Percentiles rank a stretch among this genome's conserved stretches.
phyloP scores from a whole-genome alignment of 2,797 vertebrate genomes.

The Protosalanx chinensis region DNA sequence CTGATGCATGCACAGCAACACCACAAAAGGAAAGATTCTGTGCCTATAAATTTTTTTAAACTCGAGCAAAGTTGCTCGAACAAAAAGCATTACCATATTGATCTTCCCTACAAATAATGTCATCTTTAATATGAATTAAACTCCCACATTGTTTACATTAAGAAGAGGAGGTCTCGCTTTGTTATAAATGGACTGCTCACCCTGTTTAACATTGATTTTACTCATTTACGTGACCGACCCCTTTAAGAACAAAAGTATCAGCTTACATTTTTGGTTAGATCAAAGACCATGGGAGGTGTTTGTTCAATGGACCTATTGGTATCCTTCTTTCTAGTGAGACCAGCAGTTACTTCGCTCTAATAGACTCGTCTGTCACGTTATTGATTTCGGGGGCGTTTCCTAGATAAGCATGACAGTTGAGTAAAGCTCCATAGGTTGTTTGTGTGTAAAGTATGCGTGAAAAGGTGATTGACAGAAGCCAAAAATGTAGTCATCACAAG shows the following conservation, averaged over 20 bases:
- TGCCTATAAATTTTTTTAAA: no score
- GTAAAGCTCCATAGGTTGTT: neutral
- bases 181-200: constrained; percentile 36
- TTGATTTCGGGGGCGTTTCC: constrained; percentile 35
- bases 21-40: neutral
- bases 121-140: neutral
- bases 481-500: no score
- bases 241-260: constrained; percentile 52
- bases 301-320: constrained; percentile 19
- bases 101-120: constrained; percentile 18
- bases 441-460: neutral
- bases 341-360: constrained; percentile 29
- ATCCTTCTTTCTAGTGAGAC: constrained; percentile 12
- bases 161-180: constrained; percentile 24
- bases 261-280: constrained; percentile 25
- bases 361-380: constrained; percentile 34
- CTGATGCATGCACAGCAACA: constrained; percentile 9
- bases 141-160: constrained; percentile 31
- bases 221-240: constrained; percentile 12
- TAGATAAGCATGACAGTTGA: neutral
- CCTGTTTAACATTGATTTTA: constrained; percentile 6
- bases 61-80: no score
- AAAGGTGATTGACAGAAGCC: no score
- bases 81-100: constrained; percentile 17
- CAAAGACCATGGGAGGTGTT: constrained; percentile 31